Evolutionary conservation across 1,140 invertebrate genomes (phyloP).

Genomic region (Latrodectus geometricus): DNA sequence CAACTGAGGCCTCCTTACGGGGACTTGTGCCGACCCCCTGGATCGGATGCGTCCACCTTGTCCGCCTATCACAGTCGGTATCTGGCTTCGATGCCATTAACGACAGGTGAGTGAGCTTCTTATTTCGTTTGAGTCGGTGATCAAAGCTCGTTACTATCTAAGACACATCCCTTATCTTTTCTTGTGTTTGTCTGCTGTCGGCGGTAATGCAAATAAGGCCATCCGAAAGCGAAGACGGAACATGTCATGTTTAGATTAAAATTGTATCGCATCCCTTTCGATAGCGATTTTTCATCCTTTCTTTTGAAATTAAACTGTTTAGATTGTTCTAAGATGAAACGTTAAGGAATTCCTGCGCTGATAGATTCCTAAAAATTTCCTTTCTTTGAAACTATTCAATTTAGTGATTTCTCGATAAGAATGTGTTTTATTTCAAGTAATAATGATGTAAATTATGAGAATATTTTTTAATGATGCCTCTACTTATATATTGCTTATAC

Average conservation of each 20-base stretch:
- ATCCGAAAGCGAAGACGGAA: neutral
- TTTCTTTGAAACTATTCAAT: too few species aligned
- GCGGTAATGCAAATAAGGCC: neutral
- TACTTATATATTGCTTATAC: too few species aligned
- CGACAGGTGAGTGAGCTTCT: slow-evolving; percentile 36
- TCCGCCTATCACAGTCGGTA: slow-evolving; percentile 54
- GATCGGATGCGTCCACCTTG: slow-evolving; percentile 28
- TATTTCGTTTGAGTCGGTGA: neutral
- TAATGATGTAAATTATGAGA: too few species aligned
- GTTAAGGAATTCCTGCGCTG: neutral
- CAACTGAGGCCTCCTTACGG: slow-evolving; percentile 48
- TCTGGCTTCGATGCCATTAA: slow-evolving; percentile 42
- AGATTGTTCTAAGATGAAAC: neutral
- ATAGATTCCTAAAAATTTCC: neutral
- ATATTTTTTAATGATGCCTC: too few species aligned
- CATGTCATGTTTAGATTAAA: neutral
- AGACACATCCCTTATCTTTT: neutral
- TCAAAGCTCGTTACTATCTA: neutral
- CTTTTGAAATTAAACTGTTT: neutral
- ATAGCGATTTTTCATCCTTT: too few species aligned
- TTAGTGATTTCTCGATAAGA: too few species aligned
- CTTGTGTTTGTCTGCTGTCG: neutral
- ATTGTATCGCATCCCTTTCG: too few species aligned
- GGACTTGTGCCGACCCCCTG: slow-evolving; percentile 21
- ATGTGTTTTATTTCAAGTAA: too few species aligned